A percentile compares a stretch with the other conserved stretches of the same genome.
Evolutionary conservation across 2,113 vertebrate genomes (phyloP).

Genomic region (Pseudorasbora parva): DNA sequence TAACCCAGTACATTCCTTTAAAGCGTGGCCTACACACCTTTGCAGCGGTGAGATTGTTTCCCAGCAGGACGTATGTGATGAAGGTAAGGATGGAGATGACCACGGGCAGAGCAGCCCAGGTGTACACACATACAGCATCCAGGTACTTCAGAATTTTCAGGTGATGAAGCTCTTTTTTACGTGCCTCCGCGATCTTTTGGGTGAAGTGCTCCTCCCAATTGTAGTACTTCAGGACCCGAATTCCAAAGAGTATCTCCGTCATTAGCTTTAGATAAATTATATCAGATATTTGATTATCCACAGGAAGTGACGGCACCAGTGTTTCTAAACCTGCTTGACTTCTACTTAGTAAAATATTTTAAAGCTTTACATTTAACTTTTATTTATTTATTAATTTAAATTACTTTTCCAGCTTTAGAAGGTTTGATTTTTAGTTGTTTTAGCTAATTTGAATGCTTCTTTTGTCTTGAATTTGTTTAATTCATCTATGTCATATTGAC

Average conservation of each 20-base stretch:
- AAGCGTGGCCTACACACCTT: constrained; percentile 78
- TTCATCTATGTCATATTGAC: no score
- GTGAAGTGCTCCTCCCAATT: constrained; percentile 88
- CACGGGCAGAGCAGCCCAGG: constrained; percentile 93
- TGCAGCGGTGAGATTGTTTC: constrained; percentile 90
- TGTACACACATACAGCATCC: constrained; percentile 93
- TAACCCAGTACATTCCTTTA: background rate
- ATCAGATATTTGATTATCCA: background rate
- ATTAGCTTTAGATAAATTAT: constrained; percentile 79
- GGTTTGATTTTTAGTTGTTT: no score
- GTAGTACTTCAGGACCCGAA: constrained; percentile 94
- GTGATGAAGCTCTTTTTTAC: constrained; percentile 82
- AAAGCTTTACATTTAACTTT: no score
- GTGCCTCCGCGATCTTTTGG: constrained; percentile 74
- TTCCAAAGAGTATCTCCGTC: constrained; percentile 89
- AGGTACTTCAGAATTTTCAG: constrained; percentile 84
- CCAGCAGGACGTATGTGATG: constrained; percentile 87
- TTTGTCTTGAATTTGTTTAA: no score
- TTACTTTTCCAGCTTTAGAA: no score
- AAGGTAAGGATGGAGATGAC: constrained; percentile 93
- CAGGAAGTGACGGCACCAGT: background rate
- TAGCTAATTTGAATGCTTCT: no score
- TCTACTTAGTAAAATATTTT: no score
- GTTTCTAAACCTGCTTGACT: no score
- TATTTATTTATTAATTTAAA: no score